Percentiles rank a stretch among this genome's conserved stretches.
Evolutionary conservation across 2,797 vertebrate genomes (phyloP).

Genomic region (Sebastolobus altivelis): DNA sequence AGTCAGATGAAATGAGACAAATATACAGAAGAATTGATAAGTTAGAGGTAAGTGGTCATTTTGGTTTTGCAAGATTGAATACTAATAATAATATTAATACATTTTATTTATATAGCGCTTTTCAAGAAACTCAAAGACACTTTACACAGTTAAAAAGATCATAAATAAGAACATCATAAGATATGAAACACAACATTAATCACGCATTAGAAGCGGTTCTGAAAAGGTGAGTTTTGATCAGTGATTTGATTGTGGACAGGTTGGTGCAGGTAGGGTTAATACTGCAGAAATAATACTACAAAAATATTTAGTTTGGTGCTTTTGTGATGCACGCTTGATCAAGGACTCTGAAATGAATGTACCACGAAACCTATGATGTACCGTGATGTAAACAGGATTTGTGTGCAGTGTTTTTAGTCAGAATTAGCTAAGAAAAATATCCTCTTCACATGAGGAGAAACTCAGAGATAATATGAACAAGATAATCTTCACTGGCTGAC

Average conservation of each 20-base stretch:
- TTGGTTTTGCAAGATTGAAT: background rate
- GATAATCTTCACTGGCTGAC: background rate
- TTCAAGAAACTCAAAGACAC: too few species aligned
- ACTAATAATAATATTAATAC: too few species aligned
- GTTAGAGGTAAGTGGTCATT: slow-evolving; percentile 88
- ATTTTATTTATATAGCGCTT: too few species aligned
- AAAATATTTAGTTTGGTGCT: background rate
- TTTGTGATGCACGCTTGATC: background rate
- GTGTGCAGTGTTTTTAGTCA: slow-evolving; percentile 7
- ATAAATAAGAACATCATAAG: too few species aligned
- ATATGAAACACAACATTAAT: too few species aligned
- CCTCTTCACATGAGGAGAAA: background rate
- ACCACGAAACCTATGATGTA: background rate
- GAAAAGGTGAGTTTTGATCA: too few species aligned
- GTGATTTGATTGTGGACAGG: too few species aligned
- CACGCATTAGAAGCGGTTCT: too few species aligned
- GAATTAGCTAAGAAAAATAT: background rate
- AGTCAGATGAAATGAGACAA: slow-evolving; percentile 91
- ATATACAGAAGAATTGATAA: slow-evolving; percentile 94
- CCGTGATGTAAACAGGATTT: background rate
- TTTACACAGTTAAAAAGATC: too few species aligned
- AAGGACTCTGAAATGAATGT: background rate
- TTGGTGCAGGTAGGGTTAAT: background rate
- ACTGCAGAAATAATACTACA: background rate
- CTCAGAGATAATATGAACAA: background rate